Base-by-base conservation (phyloP, 2,888 invertebrate species). In the Tetramorium bicarinatum region DNA sequence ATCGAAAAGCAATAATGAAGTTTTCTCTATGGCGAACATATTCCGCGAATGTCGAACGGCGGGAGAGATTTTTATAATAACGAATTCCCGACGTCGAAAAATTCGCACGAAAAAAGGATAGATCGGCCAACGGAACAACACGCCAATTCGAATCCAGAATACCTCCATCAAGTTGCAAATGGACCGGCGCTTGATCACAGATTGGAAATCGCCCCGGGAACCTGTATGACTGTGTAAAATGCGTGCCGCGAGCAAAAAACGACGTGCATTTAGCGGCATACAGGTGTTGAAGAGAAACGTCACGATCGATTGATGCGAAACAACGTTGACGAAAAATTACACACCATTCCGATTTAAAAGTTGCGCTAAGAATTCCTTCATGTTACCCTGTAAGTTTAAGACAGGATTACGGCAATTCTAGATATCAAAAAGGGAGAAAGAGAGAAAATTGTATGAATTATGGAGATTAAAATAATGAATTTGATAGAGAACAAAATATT, bases 121-220 rank as follows among this genome's bases (percentile, higher is more conserved):
- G 76, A 82, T 82, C 61, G 75, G n/a, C 38, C 61, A 41, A 79
- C 69, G 84, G 34, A 79, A 80, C 71, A 86, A 81, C 81, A 77
- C 79, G 81, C 59, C 87, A 87, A 85, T 88, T 85, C 87, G 64
- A 86, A 87, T 88, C 85, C 85, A 85, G 86, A 87, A 87, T 87
- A 84, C 82, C 89, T 87, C 89, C 88, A 89, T 90, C 87, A 90
- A 90, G 90, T 90, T 90, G 90, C 89, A 91, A 90, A 90, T 90
- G 84, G 88, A 81, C 66, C 86, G 82, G 66, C 87, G 88, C 85
- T 90, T 90, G 89, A 90, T 91, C 91, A 87, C 84, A 90, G 87
- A 90, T 90, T 90, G 91, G 89, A 90, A 90, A 91, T 88, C 84
- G 89, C 87, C 84, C 77, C 83, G 87, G 86, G 85, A 87, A 82